These are phyloP conservation scores for Pandion haliaetus DNA, from an alignment of 2,113 vertebrate species.

Conservation along the genomic window DNA sequence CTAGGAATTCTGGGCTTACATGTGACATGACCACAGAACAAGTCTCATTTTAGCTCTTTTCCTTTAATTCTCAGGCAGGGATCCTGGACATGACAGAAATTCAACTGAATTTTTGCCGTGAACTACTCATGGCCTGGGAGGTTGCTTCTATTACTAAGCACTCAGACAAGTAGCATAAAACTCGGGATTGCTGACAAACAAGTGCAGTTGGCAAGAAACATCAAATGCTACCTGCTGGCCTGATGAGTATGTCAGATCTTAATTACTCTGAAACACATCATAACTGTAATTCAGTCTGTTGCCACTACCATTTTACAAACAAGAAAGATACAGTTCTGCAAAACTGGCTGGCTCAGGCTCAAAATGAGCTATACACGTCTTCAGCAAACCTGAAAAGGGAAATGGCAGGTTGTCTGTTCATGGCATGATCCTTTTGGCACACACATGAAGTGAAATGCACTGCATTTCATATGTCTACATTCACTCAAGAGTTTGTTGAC, in stretches of 20 bases:
- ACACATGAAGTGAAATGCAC: background rate
- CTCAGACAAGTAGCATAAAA: background rate
- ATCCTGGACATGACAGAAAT: background rate
- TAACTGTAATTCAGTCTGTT: background rate
- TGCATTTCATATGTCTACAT: background rate
- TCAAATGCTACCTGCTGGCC: background rate
- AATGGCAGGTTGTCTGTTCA: background rate
- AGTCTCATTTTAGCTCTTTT: background rate
- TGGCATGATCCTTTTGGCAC: background rate
- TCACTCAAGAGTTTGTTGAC: background rate
- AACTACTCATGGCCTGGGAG: background rate
- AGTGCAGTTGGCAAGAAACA: background rate
- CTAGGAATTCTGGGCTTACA: background rate
- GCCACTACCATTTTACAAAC: background rate
- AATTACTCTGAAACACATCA: background rate
- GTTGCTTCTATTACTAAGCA: background rate
- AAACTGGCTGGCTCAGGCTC: background rate
- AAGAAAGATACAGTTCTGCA: background rate
- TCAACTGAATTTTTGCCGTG: background rate
- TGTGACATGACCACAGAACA: rapidly evolving
- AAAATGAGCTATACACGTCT: background rate
- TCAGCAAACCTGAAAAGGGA: background rate
- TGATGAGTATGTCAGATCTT: background rate
- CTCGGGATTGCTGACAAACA: background rate
- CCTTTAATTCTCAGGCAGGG: background rate